Evolutionary conservation across 2,797 vertebrate species (phyloP).

Genomic region (Ceryle rudis): DNA sequence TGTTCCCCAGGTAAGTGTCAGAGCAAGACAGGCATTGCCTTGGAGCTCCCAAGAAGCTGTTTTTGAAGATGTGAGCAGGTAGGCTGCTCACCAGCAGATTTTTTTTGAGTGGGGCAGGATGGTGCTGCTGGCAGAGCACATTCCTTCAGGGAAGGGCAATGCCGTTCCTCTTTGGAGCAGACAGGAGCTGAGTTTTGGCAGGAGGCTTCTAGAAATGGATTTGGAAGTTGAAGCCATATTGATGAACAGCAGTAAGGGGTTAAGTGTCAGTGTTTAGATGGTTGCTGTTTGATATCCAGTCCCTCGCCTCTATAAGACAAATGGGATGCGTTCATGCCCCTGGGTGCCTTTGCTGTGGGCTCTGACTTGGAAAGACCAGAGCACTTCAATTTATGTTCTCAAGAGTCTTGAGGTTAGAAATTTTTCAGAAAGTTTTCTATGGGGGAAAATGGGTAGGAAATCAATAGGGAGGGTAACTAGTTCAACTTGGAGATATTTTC

Average conservation of each 20-base stretch:
- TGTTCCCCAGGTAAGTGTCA: fast-evolving
- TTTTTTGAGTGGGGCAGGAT: not conserved
- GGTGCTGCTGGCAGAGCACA: not conserved
- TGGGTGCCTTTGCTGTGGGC: constrained; percentile 4
- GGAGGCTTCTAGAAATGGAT: not conserved
- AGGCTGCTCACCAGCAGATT: not conserved
- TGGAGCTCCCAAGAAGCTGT: fast-evolving
- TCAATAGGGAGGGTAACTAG: constrained; percentile 32
- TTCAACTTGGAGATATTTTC: not conserved
- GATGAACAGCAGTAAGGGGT: not conserved
- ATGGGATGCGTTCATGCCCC: constrained; percentile 22
- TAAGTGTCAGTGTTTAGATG: not conserved
- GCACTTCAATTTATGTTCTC: not conserved
- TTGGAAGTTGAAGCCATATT: not conserved
- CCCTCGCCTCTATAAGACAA: not conserved
- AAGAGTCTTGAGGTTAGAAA: not conserved
- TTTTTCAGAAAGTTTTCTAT: not conserved
- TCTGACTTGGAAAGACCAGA: constrained; percentile 4
- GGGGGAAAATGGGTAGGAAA: not conserved
- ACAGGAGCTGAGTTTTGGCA: not conserved
- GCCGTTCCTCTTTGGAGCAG: fast-evolving
- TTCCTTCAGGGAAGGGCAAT: fast-evolving
- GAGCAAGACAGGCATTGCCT: fast-evolving
- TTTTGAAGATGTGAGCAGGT: not conserved
- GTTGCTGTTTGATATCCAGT: not conserved